Percentiles rank a stretch among this genome's conserved stretches.
These are phyloP conservation scores for Aricia agestis DNA, from an alignment of 1,140 invertebrate species.

Conservation along the genomic window DNA sequence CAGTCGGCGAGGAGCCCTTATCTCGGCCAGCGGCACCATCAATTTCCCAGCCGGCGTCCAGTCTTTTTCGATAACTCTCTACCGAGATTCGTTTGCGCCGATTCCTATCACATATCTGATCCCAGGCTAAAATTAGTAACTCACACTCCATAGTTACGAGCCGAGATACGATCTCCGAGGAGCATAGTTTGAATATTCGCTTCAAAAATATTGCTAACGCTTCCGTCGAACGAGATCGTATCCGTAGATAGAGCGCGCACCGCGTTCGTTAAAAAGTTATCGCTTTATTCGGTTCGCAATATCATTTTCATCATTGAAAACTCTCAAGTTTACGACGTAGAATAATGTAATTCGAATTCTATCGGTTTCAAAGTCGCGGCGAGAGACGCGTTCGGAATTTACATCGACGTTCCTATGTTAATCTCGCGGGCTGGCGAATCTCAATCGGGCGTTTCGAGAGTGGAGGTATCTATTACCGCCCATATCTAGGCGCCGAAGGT, in stretches of 20 bases:
- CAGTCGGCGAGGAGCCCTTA: neutral
- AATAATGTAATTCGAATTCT: conserved; percentile 7
- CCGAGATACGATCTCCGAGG: conserved; percentile 39
- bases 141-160: conserved; percentile 36
- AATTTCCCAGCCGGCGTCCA: neutral
- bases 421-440: conserved; percentile 22
- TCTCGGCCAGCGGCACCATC: neutral
- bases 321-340: conserved; percentile 4
- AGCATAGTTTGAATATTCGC: conserved; percentile 39
- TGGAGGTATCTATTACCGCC: conserved; percentile 50
- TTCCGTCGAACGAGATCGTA: conserved; percentile 35
- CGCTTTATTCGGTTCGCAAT: conserved; percentile 23
- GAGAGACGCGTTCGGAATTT: conserved; percentile 15
- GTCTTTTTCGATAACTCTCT: conserved; percentile 4
- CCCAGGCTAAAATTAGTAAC: conserved; percentile 42
- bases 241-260: conserved; percentile 34
- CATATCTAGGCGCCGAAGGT: conserved; percentile 70
- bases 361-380: conserved; percentile 2
- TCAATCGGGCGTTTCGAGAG: conserved; percentile 48
- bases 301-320: conserved; percentile 6
- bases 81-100: neutral
- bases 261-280: conserved; percentile 27
- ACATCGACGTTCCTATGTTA: conserved; percentile 21
- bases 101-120: conserved; percentile 28
- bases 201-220: conserved; percentile 46